Evolutionary conservation across 2,888 invertebrate species (phyloP), one percentile per base, ranked within the genome.

Genomic region (Mellilla xanthometata): DNA sequence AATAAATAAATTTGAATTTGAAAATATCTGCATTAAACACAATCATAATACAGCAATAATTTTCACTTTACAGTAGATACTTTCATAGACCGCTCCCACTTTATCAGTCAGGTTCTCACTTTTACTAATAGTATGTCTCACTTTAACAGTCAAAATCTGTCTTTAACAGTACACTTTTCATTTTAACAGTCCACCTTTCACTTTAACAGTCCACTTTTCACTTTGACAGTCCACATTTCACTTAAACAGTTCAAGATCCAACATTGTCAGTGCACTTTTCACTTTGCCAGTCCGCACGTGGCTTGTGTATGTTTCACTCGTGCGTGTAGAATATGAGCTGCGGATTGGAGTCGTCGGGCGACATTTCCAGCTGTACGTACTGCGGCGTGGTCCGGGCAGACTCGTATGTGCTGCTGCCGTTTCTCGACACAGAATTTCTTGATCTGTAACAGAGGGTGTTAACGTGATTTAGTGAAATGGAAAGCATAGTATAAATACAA

Each of bases 281-380:
- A 2, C 24, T 19, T 4, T 19, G 3, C 3, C 19, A 19, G 6
- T 19, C 3, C 19, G 6, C 19, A 19, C 3, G 6, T 24, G n/a
- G n/a, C 24, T 24, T n/a, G n/a, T n/a, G 1, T 3, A 24, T 7
- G 42, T 57, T 44, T 85, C 78, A 87, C 61, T 89, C 88, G 50
- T 96, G 96, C 49, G 96, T 94, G 85, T 96, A 97, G 69, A 97
- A 96, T 72, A 97, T 95, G 66, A 96, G 94, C 62, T 95, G 95
- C 57, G 94, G 94, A 77, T 94, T 94, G 40, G 95, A 95, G 52
- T 92, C 91, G 43, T 90, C 90, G 0, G 81, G 87, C 0, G 87
- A 85, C 58, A 89, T 81, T 52, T 90, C 90, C 5, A 90, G 58
- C 40, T 90, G 90, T 0, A 90, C 88, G 39, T 63, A 90, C 45